Base-by-base conservation (phyloP, 2,888 invertebrate species). In the Athetis lepigone region DNA sequence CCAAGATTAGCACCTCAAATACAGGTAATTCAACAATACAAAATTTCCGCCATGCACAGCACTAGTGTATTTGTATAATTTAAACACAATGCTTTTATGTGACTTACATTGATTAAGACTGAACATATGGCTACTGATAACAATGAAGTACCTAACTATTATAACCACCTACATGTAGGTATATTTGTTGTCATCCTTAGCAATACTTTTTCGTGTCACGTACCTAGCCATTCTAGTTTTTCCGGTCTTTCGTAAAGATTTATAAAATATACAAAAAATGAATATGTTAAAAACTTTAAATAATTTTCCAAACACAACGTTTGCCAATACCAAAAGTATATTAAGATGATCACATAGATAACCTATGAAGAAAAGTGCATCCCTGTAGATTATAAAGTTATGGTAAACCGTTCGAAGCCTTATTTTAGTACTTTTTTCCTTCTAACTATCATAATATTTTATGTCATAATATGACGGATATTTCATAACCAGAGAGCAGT, bases 1-100 rank as follows among this genome's bases (percentile, higher is more conserved):
- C 94, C 94, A n/a, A 86, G 95, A 77, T 83, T 95, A 57, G 93
- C 92, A 58, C 94, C 95, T 8, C 95, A 95, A 75, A 91, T 89
- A 74, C 94, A 95, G 90, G 94, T 94, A 87, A 84, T 11, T 58
- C 25, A 18, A 52, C 1, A 45, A 21, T 33, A 27, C 11, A 51
- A 11, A 27, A 39, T 29, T 25, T 27, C 25, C 7, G 21, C 47
- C 49, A 55, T 50, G 21, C 11, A 54, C n/a, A 37, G 11, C 50
- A 45, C 23, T 33, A 16, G 16, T 39, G 25, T 47, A 54, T 59
- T 56, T 59, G 21, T 39, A 21, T 57, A 60, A 58, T 46, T 56
- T 70, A 33, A 13, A 13, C 13, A 55, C 36, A 54, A 49, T 36
- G 29, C 23, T 54, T 50, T 2, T 37, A 62, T 13, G 36, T 47